A percentile compares a stretch with the other conserved stretches of the same genome.
Evolutionary conservation across 1,140 invertebrate genomes (phyloP).

Genomic region (Drosophila micromelanica): DNA sequence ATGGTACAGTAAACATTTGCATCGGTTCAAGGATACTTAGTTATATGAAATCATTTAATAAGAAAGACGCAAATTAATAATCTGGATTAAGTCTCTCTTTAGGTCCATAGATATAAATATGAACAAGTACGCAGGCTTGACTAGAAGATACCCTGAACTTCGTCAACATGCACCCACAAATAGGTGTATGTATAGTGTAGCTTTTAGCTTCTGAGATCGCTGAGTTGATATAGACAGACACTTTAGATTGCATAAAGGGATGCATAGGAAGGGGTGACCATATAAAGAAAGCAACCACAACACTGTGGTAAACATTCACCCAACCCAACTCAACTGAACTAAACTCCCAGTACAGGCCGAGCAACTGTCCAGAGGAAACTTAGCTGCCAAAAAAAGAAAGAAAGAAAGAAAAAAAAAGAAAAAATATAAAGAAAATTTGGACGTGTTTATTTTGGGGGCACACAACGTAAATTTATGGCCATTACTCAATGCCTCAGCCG

Average conservation of each 20-base stretch:
- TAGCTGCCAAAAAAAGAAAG: constrained; percentile 17
- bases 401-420: constrained; percentile 1
- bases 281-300: constrained; percentile 32
- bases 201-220: too few species aligned
- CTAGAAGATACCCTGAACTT: too few species aligned
- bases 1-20: constrained; percentile 3
- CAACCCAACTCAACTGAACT: constrained; percentile 2
- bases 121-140: too few species aligned
- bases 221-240: too few species aligned
- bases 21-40: not conserved
- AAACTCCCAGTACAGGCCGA: not conserved
- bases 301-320: constrained; percentile 33
- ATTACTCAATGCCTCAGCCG: constrained; percentile 53
- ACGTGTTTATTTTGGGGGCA: constrained; percentile 30
- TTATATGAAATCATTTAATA: not conserved
- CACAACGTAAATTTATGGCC: constrained; percentile 46
- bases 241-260: constrained; percentile 14
- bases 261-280: not conserved
- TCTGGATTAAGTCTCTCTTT: too few species aligned
- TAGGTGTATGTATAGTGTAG: too few species aligned
- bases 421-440: constrained; percentile 12
- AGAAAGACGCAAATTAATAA: too few species aligned
- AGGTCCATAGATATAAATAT: too few species aligned
- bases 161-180: too few species aligned
- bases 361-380: constrained; percentile 1